Conservation (phyloP, 2,888 invertebrate genomes). For the Xestobium rufovillosum region DNA sequence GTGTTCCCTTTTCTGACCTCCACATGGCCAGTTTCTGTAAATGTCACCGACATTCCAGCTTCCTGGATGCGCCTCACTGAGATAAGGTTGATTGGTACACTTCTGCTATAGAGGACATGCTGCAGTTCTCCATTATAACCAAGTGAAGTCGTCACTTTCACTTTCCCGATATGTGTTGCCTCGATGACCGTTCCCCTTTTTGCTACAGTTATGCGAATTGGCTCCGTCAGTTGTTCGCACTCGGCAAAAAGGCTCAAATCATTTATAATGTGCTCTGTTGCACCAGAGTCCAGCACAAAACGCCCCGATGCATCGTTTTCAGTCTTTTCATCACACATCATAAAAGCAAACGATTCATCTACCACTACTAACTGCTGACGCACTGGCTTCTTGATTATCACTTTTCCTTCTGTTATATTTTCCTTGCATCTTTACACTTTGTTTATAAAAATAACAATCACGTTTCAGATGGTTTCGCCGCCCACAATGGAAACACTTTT, state of each 20-base stretch:
- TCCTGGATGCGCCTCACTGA: conserved; percentile 24
- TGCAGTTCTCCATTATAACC: conserved; percentile 14
- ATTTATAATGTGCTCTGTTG: no score
- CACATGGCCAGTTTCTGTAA: no score
- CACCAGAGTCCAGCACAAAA: no score
- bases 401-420: conserved; percentile 7
- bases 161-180: background rate
- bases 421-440: conserved; percentile 15
- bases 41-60: conserved; percentile 7
- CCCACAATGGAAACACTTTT: conserved; percentile 25
- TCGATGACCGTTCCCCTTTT: no score
- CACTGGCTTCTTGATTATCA: background rate
- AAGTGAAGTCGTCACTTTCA: conserved; percentile 4
- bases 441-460: conserved; percentile 23
- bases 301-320: no score
- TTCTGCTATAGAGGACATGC: conserved; percentile 27
- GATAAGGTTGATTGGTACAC: conserved; percentile 31
- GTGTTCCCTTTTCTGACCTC: conserved; percentile 5
- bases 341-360: background rate
- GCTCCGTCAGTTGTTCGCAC: conserved; percentile 1
- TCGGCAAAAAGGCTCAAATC: no score
- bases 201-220: conserved; percentile 3
- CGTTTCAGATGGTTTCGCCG: conserved; percentile 15
- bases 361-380: background rate
- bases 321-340: background rate